These are phyloP conservation scores for Xanthorhoe designata DNA, from an alignment of 2,888 invertebrate genomes.

Conservation along the genomic window DNA sequence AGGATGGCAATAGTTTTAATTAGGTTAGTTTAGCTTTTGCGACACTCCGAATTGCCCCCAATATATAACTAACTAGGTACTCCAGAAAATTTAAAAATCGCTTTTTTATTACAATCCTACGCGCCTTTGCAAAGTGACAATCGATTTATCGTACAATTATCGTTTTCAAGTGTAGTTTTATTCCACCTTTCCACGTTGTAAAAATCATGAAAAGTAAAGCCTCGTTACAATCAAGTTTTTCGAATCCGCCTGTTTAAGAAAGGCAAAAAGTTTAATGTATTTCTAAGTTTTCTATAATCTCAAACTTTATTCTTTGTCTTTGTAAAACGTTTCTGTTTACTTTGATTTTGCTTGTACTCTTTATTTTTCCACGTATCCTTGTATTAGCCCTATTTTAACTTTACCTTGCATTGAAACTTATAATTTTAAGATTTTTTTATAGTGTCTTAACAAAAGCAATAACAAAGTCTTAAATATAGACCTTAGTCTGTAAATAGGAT, in stretches of 20 bases:
- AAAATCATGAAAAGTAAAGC: no score
- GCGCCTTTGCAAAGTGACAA: no score
- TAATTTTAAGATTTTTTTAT: not conserved
- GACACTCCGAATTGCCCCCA: no score
- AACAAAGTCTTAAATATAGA: not conserved
- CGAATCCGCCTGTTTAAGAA: not conserved
- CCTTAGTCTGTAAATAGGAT: not conserved
- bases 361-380: not conserved
- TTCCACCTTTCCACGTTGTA: no score
- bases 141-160: no score
- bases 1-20: no score
- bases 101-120: no score
- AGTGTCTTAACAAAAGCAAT: not conserved
- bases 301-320: not conserved
- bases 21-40: no score
- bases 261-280: not conserved
- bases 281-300: not conserved
- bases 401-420: not conserved
- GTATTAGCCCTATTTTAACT: not conserved
- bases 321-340: not conserved
- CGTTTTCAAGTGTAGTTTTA: no score
- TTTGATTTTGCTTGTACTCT: not conserved
- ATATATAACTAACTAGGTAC: no score
- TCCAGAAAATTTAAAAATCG: no score
- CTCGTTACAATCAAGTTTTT: not conserved